These are phyloP conservation scores for Iselma pallidipennis DNA, from an alignment of 2,888 invertebrate species.

Conservation along the genomic window DNA sequence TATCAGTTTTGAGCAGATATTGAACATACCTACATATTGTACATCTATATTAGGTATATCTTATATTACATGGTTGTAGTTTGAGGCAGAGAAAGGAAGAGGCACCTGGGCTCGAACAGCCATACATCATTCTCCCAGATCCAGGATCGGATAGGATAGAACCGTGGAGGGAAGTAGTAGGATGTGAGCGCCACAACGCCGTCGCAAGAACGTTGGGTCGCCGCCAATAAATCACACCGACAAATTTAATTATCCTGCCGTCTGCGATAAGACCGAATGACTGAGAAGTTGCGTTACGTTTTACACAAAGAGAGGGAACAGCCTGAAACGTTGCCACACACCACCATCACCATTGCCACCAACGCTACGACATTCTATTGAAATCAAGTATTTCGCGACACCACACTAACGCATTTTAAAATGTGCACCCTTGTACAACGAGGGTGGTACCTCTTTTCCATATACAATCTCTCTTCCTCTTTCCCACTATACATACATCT, in stretches of 20 bases:
- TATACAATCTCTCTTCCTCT: constrained; percentile 21
- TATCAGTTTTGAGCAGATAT: neutral
- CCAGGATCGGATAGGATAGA: constrained; percentile 49
- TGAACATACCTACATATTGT: neutral
- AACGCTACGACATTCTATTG: constrained; percentile 15
- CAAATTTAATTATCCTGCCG: constrained; percentile 64
- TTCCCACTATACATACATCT: constrained; percentile 10
- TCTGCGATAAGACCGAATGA: constrained; percentile 58
- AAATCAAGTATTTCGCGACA: constrained; percentile 15
- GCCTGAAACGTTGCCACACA: constrained; percentile 11
- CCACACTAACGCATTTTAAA: constrained; percentile 2
- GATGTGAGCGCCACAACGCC: constrained; percentile 45
- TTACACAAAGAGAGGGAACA: constrained; percentile 22
- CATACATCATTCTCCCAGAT: constrained; percentile 53
- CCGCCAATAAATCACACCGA: constrained; percentile 61
- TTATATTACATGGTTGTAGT: neutral
- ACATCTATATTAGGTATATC: neutral
- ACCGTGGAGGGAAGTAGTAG: constrained; percentile 50
- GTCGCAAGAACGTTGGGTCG: constrained; percentile 32
- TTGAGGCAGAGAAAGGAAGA: neutral
- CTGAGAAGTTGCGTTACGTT: constrained; percentile 6
- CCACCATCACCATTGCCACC: neutral
- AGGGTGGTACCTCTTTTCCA: constrained; percentile 15
- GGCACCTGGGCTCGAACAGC: constrained; percentile 51
- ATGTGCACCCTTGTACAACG: constrained; percentile 9